These are phyloP conservation scores for Spodoptera exigua DNA, from an alignment of 2,888 invertebrate species.

Conservation along the genomic window DNA sequence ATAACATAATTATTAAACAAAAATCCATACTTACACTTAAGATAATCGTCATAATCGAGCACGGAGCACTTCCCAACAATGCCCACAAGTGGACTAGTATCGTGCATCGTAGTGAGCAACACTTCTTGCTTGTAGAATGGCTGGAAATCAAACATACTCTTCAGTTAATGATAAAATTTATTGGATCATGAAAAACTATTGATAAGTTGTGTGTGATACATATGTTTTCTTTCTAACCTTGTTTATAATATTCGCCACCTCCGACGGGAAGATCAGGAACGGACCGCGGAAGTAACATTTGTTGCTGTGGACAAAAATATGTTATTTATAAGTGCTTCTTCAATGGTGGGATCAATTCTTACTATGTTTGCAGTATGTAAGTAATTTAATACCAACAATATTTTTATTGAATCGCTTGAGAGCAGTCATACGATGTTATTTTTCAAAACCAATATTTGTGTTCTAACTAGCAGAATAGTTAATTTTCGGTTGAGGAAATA, in stretches of 20 bases:
- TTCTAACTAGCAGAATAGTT: no score
- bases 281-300: conserved; percentile 98
- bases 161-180: conserved; percentile 54
- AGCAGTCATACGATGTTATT: no score
- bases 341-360: no score
- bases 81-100: conserved; percentile 96
- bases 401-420: neutral
- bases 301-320: conserved; percentile 89
- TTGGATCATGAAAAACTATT: neutral
- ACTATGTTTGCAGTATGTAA: no score
- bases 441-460: no score
- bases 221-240: conserved; percentile 76
- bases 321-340: no score
- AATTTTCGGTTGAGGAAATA: no score
- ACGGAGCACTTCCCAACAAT: conserved; percentile 98
- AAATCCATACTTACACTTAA: conserved; percentile 92
- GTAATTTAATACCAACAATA: no score
- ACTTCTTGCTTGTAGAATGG: conserved; percentile 98
- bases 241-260: conserved; percentile 94
- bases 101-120: conserved; percentile 96
- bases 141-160: conserved; percentile 75
- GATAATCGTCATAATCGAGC: conserved; percentile 96
- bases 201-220: neutral
- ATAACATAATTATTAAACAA: no score
- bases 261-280: conserved; percentile 96